Percentiles rank a stretch among this genome's conserved stretches.
These are phyloP conservation scores for Rhinichthys klamathensis DNA, from an alignment of 2,113 vertebrate species.

Conservation along the genomic window DNA sequence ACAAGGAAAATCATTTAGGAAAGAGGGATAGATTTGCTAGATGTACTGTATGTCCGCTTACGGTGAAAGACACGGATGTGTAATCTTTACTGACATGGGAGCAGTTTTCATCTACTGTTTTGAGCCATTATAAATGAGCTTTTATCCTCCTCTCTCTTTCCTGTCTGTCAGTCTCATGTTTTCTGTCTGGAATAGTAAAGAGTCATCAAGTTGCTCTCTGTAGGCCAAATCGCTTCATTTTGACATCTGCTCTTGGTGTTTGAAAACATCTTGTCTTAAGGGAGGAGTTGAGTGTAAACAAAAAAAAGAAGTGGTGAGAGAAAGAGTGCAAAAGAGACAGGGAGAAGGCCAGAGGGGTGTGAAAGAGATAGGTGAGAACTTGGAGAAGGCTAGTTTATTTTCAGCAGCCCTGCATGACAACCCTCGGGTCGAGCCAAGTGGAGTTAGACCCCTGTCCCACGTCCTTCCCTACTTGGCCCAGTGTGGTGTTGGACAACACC, in stretches of 20 bases:
- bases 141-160: slow-evolving; percentile 44
- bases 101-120: slow-evolving; percentile 51
- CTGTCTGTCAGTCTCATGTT: slow-evolving; percentile 5
- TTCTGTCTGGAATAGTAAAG: slow-evolving; percentile 63
- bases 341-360: slow-evolving; percentile 16
- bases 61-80: slow-evolving; percentile 36
- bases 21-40: not conserved
- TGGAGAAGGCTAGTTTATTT: slow-evolving; percentile 49
- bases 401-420: slow-evolving; percentile 51
- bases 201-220: slow-evolving; percentile 23
- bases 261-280: slow-evolving; percentile 29
- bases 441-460: slow-evolving; percentile 38
- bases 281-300: slow-evolving; percentile 29
- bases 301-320: slow-evolving; percentile 26
- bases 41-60: not conserved
- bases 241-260: slow-evolving; percentile 37
- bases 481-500: slow-evolving; percentile 35
- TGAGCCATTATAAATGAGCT: slow-evolving; percentile 17
- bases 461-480: slow-evolving; percentile 45
- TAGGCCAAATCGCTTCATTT: slow-evolving; percentile 25
- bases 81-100: slow-evolving; percentile 51
- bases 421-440: slow-evolving; percentile 41
- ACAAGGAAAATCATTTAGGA: not conserved
- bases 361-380: slow-evolving; percentile 20
- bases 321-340: slow-evolving; percentile 30